Evolutionary conservation across 2,113 vertebrate species (phyloP).

Genomic region (Microcebus ravelobensis): DNA sequence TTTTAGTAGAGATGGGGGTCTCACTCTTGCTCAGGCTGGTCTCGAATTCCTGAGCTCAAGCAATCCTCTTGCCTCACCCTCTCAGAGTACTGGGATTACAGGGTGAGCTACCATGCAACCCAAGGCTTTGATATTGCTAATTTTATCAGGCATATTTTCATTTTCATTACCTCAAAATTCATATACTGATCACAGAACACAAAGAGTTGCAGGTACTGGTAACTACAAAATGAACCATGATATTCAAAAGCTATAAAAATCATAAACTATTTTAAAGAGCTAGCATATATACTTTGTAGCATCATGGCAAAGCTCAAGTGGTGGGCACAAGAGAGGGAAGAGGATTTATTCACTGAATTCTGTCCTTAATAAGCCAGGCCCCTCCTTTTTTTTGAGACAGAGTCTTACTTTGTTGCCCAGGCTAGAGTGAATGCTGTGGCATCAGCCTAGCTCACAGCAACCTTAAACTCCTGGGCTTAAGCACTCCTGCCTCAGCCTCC

Average conservation of each 20-base stretch:
- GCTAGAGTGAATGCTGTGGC: too few species aligned
- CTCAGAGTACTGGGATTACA: too few species aligned
- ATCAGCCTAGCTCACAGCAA: too few species aligned
- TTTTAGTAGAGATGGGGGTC: too few species aligned
- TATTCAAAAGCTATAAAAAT: not conserved
- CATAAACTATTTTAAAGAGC: not conserved
- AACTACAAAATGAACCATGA: not conserved
- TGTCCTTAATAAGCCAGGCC: not conserved
- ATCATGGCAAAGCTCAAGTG: not conserved
- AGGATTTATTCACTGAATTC: not conserved
- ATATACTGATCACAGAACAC: not conserved
- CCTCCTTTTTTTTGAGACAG: too few species aligned
- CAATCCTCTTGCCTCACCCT: too few species aligned
- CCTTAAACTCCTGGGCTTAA: too few species aligned
- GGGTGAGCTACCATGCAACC: too few species aligned
- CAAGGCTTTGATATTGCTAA: not conserved
- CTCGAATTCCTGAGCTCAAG: too few species aligned
- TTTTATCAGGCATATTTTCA: not conserved
- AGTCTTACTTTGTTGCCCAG: too few species aligned
- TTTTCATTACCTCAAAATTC: constrained; percentile 22
- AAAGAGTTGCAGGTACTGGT: not conserved
- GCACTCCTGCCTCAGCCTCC: too few species aligned
- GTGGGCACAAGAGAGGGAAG: not conserved
- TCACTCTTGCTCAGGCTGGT: too few species aligned
- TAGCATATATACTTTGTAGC: not conserved